Base-by-base conservation (phyloP, 2,888 invertebrate species). In the Micropterix aruncella region DNA sequence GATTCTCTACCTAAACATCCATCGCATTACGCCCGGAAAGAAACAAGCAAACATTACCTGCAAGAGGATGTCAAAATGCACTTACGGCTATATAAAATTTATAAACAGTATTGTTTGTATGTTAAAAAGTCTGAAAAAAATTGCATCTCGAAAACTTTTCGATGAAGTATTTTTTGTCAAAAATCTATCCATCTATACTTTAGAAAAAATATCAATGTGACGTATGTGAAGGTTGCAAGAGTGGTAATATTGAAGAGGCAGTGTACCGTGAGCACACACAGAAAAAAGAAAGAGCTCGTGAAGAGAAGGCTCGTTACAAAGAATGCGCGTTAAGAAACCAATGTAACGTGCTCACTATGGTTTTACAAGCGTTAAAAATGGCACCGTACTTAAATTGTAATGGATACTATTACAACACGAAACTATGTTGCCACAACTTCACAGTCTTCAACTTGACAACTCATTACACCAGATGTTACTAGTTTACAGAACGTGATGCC, bases 131-230 rank as follows among this genome's bases (percentile, higher is more conserved):
- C 16, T 5, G 44, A 41, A 16, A 19, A n/a, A 16, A 40, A 40
- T 44, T 16, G 39, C 18, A 18, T 44, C 44, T 12, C 53, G 40
- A 18, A 39, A 39, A 39, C 17, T 40, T 12, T 44, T 44, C 19
- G 39, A 40, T 18, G 40, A 51, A 46, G 4, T 27, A 9, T 53
- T 55, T 48, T 36, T 50, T 14, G 47, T 53, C 5, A 52, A 53
- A 46, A 55, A 54, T 41, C 15, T 54, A 1, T 49, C 52, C 3
- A 18, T 54, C 38, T 52, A 51, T 19, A 51, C 47, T 2, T 43
- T 52, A 19, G 52, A n/a, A 52, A 48, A 53, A 52, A 43, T 52
- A 55, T 43, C 52, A 51, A 51, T 54, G 53, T 38, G 54, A 53
- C 41, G 40, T 41, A 16, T 54, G 53, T 41, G 36, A 18, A 18